phyloP scores from a whole-genome alignment of 2,888 invertebrate genomes.

The Cecidostiba fungosa region DNA sequence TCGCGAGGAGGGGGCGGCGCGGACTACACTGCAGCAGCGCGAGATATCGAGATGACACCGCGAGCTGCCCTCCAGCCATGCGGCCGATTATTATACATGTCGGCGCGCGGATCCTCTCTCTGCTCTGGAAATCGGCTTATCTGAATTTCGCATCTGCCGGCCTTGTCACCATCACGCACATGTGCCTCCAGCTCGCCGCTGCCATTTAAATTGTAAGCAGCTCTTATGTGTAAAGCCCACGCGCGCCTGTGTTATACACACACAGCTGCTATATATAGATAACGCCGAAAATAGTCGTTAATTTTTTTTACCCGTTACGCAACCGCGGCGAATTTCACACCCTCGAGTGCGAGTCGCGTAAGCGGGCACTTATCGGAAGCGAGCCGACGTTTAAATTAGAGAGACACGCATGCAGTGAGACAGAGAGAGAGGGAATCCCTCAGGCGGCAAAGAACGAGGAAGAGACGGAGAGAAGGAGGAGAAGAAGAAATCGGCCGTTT shows the following conservation, averaged over 20 bases:
- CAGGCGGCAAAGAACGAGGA: neutral
- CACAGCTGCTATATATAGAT: no score
- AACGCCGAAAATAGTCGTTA: neutral
- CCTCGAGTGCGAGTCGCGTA: neutral
- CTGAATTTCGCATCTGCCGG: neutral
- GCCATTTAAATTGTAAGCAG: neutral
- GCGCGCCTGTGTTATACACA: no score
- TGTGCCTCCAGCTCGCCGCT: neutral
- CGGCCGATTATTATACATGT: constrained; percentile 14
- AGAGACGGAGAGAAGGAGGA: neutral
- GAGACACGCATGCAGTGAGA: neutral
- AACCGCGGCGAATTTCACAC: neutral
- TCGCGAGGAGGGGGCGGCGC: constrained; percentile 61
- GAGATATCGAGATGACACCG: neutral
- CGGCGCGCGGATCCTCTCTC: neutral
- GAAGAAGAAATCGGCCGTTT: constrained; percentile 74
- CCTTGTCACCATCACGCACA: neutral
- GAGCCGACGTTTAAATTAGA: constrained; percentile 32
- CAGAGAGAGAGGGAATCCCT: neutral
- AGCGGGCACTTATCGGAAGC: constrained; percentile 26
- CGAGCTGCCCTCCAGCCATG: neutral
- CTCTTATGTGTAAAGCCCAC: no score
- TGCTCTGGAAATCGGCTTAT: constrained; percentile 1
- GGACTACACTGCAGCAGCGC: neutral
- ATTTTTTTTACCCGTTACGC: neutral